Conservation (phyloP, 2,888 invertebrate species). For the Acheta domesticus region DNA sequence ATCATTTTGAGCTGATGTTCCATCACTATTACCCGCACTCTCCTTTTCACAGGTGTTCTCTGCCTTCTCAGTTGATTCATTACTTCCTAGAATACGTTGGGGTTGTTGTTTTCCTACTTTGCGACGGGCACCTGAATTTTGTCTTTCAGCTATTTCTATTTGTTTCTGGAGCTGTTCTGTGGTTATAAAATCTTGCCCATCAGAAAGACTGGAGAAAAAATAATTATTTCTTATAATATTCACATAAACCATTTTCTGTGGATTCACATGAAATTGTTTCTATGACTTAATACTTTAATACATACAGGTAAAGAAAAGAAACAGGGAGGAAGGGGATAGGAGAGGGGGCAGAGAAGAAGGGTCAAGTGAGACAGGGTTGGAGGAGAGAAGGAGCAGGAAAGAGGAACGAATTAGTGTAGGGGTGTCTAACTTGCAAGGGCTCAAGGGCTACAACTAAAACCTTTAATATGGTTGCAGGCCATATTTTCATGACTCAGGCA, state of each 20-base stretch:
- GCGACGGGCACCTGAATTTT: not conserved
- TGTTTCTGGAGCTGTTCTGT: constrained; percentile 74
- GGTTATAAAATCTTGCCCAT: constrained; percentile 83
- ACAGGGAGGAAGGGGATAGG: no score
- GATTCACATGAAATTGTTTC: not conserved
- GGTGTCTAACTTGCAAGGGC: no score
- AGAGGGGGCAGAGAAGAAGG: no score
- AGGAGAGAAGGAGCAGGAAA: no score
- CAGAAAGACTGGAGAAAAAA: constrained; percentile 61
- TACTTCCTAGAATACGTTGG: constrained; percentile 48
- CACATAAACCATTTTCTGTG: not conserved
- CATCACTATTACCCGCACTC: not conserved
- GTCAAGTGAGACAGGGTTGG: no score
- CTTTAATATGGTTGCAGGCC: no score
- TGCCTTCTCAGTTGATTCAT: constrained; percentile 28
- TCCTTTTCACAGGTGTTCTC: not conserved
- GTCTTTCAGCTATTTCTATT: constrained; percentile 50
- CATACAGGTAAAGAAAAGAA: no score
- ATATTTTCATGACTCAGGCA: no score
- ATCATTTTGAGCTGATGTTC: not conserved
- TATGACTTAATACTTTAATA: no score
- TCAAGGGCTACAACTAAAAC: no score
- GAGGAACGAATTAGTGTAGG: no score
- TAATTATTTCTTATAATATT: no score
- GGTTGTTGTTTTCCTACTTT: constrained; percentile 45